Evolutionary conservation across 1,140 invertebrate genomes (phyloP).

Genomic region (Aphelinus certus): DNA sequence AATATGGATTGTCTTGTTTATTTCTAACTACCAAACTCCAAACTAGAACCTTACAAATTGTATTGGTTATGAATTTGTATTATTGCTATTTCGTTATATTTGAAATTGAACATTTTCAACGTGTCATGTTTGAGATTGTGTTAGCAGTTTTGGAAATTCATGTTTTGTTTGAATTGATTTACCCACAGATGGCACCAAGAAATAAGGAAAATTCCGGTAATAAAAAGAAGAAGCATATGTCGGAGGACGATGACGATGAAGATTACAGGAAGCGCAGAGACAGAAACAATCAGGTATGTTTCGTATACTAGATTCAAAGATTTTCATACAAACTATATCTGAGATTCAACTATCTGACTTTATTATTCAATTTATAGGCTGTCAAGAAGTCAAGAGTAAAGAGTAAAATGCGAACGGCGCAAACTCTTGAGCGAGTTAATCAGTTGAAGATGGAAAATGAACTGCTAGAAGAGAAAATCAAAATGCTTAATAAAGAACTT

Average conservation of each 20-base stretch:
- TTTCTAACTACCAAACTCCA: not conserved
- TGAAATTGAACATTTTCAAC: not conserved
- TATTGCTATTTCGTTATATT: not conserved
- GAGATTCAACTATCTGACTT: constrained; percentile 9
- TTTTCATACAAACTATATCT: not conserved
- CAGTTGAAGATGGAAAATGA: constrained; percentile 85
- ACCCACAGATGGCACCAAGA: constrained; percentile 63
- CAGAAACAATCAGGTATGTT: constrained; percentile 81
- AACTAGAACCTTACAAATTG: not conserved
- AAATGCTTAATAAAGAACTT: constrained; percentile 84
- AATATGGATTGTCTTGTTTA: not conserved
- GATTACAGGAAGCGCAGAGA: constrained; percentile 84
- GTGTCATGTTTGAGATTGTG: not conserved
- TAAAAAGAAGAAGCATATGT: constrained; percentile 51
- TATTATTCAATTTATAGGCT: constrained; percentile 70
- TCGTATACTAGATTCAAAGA: not conserved
- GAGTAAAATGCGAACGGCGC: constrained; percentile 82
- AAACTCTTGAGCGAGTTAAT: constrained; percentile 82
- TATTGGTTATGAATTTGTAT: too few species aligned
- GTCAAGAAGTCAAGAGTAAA: constrained; percentile 90
- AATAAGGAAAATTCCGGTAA: constrained; percentile 60
- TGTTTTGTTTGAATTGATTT: not conserved
- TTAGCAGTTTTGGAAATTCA: not conserved
- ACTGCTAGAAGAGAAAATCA: constrained; percentile 85
- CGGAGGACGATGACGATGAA: constrained; percentile 76